Evolutionary conservation across 2,797 vertebrate species (phyloP).

Genomic region (Urocyon cinereoargenteus): DNA sequence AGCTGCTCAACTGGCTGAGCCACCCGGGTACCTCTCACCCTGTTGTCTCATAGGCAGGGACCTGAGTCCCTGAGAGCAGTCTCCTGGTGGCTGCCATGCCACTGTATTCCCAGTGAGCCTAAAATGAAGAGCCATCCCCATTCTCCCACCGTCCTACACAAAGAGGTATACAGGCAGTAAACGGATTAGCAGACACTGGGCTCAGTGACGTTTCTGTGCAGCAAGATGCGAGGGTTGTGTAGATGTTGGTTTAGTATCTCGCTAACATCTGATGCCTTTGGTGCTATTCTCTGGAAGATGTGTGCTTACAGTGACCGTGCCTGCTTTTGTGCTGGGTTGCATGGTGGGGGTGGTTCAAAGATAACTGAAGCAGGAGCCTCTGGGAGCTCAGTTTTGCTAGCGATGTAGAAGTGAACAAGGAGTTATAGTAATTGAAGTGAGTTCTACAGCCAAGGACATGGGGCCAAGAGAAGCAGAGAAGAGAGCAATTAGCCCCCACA

Average conservation of each 20-base stretch:
- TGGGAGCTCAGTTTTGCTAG: background rate
- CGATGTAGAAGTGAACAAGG: background rate
- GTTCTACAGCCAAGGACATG: background rate
- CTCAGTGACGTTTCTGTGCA: background rate
- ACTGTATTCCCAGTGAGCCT: background rate
- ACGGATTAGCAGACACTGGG: background rate
- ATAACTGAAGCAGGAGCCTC: background rate
- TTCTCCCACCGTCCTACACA: rapidly evolving
- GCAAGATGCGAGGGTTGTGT: rapidly evolving
- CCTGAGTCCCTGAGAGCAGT: background rate
- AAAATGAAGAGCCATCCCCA: rapidly evolving
- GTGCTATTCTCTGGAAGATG: background rate
- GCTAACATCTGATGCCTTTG: rapidly evolving
- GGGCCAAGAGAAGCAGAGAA: background rate
- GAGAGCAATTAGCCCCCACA: background rate
- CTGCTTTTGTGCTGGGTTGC: background rate
- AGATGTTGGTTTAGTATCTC: background rate
- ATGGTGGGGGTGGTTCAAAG: background rate
- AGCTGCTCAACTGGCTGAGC: rapidly evolving
- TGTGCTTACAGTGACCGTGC: background rate
- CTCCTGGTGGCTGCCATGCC: background rate
- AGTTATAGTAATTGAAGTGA: rapidly evolving
- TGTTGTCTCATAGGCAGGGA: background rate
- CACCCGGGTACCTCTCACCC: background rate
- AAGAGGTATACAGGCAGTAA: background rate